Base-by-base conservation (phyloP, 2,888 invertebrate species). In the Apantesis nais region DNA sequence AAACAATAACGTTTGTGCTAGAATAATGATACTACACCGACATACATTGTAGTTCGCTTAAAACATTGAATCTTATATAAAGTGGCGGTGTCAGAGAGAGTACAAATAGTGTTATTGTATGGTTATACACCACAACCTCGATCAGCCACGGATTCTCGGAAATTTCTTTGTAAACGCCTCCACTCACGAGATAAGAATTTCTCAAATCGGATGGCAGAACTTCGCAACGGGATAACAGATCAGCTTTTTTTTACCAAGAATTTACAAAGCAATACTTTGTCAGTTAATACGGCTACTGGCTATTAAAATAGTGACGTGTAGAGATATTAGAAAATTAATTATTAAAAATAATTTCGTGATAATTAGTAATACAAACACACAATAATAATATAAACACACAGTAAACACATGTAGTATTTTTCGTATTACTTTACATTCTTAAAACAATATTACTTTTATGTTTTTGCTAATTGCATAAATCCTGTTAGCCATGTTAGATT, bases 1-100 rank as follows among this genome's bases (percentile, higher is more conserved):
- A 78, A 78, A 83, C 77, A 81, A 83, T 79, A 72, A 71, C 62
- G 73, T 74, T 76, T 75, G 76, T 75, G n/a, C 39, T 66, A 52
- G 58, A 48, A 64, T 71, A 68, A 72, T 68, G 71, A 66, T 63
- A 72, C 58, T 72, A 63, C 66, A 37, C 39, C 22, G 65, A n/a
- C 48, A 31, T 52, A 34, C 34, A n/a, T 8, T 48, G 4, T 22
- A 48, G 48, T 8, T 31, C 25, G 37, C 19, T 58, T 29, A 55
- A 55, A 14, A 55, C n/a, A 25, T 55, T 11, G 55, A 29, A 29
- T 55, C 14, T 58, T 58, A 58, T 58, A 58, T 16, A 25, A 55
- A 58, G 29, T 29, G 29, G 25, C 25, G 14, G 25, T 55, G 55
- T 55, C 14, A 55, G 25, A 9, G 12, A 12, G 25, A 14, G 4